A percentile compares a stretch with the other conserved stretches of the same genome.
Evolutionary conservation across 92 coral and sea anemone species (phyloP).

Genomic region (Phymanthus crucifer): DNA sequence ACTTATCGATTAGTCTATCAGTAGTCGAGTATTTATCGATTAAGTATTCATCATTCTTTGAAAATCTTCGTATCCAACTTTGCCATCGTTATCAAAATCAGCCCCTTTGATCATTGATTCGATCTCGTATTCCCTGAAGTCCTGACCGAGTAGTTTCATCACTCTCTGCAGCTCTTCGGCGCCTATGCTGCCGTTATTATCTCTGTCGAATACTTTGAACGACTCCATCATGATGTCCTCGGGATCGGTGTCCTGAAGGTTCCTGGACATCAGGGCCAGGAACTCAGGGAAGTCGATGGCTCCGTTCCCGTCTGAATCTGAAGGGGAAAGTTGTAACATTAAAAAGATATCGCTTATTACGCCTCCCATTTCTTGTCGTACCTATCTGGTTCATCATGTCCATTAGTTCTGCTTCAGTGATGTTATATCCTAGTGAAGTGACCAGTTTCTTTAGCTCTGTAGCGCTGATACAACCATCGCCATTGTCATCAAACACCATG

Average conservation of each 20-base stretch:
- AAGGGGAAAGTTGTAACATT: no score
- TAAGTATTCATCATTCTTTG: constrained; percentile 82
- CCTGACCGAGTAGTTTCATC: constrained; percentile 80
- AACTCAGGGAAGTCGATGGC: constrained; percentile 98
- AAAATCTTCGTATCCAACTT: constrained; percentile 83
- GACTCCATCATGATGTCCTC: constrained; percentile 87
- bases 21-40: constrained; percentile 1
- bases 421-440: constrained; percentile 93
- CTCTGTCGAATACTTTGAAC: constrained; percentile 88
- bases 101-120: constrained; percentile 87
- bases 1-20: constrained; percentile 10
- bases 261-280: constrained; percentile 75
- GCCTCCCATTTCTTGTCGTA: neutral
- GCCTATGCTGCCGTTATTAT: constrained; percentile 80
- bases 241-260: constrained; percentile 82
- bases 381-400: constrained; percentile 99
- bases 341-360: neutral
- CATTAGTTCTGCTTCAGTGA: constrained; percentile 98
- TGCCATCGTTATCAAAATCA: constrained; percentile 88
- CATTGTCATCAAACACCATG: constrained; percentile 87
- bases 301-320: constrained; percentile 95
- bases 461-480: constrained; percentile 92
- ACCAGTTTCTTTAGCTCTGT: constrained; percentile 89
- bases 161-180: constrained; percentile 77
- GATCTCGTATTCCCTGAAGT: constrained; percentile 82